Conservation (phyloP, 2,113 vertebrate genomes). For the Onychostruthus taczanowskii region DNA sequence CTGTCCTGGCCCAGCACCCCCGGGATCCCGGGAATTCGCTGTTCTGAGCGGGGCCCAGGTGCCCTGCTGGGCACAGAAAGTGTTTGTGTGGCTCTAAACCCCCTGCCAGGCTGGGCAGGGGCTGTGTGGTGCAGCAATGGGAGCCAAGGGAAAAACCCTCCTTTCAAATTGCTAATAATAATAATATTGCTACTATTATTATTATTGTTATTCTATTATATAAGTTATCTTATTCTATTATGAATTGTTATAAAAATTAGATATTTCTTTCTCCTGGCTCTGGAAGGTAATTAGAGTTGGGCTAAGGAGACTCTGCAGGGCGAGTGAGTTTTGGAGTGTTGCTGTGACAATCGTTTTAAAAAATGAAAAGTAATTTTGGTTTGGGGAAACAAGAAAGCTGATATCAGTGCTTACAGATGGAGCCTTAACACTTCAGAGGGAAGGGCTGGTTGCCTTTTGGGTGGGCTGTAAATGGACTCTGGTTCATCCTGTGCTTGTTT, state of each 20-base stretch:
- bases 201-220: no score
- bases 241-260: neutral
- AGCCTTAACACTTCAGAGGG: neutral
- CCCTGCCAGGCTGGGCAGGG: neutral
- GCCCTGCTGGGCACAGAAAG: neutral
- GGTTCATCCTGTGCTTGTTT: neutral
- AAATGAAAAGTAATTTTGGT: neutral
- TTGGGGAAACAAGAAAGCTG: neutral
- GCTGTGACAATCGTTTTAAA: neutral
- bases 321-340: neutral
- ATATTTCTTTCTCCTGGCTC: neutral
- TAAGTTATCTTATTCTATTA: no score
- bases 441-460: neutral
- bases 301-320: no score
- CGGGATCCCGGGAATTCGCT: neutral
- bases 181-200: no score
- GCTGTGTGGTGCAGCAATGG: neutral
- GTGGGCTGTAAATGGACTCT: neutral
- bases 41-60: neutral
- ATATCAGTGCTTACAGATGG: fast-evolving
- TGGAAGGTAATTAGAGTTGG: neutral
- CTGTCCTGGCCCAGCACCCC: neutral
- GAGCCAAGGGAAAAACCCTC: neutral
- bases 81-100: neutral
- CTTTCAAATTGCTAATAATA: neutral